phyloP scores from a whole-genome alignment of 2,888 invertebrate species.

The Calephelis perditalis region DNA sequence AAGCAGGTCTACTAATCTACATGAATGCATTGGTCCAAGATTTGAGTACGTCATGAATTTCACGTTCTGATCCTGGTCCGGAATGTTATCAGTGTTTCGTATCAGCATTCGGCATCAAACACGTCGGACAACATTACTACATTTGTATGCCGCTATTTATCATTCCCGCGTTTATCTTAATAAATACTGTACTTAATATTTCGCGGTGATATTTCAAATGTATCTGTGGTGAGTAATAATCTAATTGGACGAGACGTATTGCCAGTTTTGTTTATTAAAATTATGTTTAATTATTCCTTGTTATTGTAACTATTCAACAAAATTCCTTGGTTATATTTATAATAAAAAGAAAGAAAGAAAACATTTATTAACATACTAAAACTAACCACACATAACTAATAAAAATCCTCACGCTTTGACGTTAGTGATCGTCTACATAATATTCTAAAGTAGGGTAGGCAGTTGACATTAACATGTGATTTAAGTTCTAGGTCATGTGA shows the following conservation, averaged over 20 bases:
- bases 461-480: too few relatives aligned
- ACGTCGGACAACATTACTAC: slow-evolving; percentile 55
- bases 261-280: background rate
- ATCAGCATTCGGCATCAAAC: slow-evolving; percentile 60
- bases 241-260: background rate
- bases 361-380: too few relatives aligned
- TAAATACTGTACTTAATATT: slow-evolving; percentile 4
- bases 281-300: background rate
- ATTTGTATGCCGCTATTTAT: slow-evolving; percentile 63
- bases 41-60: slow-evolving; percentile 65
- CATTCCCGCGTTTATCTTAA: slow-evolving; percentile 25
- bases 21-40: slow-evolving; percentile 28
- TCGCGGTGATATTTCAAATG: slow-evolving; percentile 5
- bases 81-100: slow-evolving; percentile 71
- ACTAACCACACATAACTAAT: too few relatives aligned
- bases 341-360: too few relatives aligned
- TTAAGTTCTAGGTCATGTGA: too few relatives aligned
- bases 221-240: background rate
- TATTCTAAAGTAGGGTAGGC: too few relatives aligned
- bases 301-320: too few relatives aligned
- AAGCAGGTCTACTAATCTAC: background rate
- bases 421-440: too few relatives aligned
- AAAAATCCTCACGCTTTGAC: too few relatives aligned
- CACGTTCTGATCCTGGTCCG: slow-evolving; percentile 64
- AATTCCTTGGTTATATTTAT: too few relatives aligned